Evolutionary conservation across 2,797 vertebrate genomes (phyloP).

Genomic region (Pseudomugil tenellus): DNA sequence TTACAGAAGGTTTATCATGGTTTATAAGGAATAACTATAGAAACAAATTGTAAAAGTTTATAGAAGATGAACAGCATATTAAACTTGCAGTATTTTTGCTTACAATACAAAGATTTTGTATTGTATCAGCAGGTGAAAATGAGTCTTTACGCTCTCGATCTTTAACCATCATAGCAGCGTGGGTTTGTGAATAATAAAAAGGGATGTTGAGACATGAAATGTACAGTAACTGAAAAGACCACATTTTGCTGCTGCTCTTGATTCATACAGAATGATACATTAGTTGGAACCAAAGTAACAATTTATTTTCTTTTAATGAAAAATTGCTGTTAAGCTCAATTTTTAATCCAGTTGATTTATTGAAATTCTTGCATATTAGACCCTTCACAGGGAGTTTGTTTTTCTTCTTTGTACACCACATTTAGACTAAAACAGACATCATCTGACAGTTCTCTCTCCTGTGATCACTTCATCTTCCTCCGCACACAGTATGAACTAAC

Average conservation of each 20-base stretch:
- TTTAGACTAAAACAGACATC: conserved; percentile 13
- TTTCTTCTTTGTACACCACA: no score
- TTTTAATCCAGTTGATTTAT: no score
- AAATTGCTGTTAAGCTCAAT: no score
- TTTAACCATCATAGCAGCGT: neutral
- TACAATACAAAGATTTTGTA: no score
- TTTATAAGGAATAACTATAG: neutral
- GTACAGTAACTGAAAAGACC: no score
- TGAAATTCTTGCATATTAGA: neutral
- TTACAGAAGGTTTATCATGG: neutral
- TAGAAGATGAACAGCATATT: no score
- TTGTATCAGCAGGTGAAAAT: no score
- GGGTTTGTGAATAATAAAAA: neutral
- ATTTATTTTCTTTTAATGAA: no score
- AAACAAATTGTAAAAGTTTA: no score
- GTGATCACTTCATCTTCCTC: conserved; percentile 24
- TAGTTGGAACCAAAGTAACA: neutral
- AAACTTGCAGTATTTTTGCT: no score
- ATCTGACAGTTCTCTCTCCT: conserved; percentile 15
- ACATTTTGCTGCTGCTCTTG: neutral
- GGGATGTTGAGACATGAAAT: neutral
- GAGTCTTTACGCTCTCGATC: neutral
- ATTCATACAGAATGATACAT: neutral
- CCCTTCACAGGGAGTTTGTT: neutral
- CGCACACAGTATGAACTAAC: conserved; percentile 36